Conservation (phyloP, 2,797 vertebrate genomes). For the Enoplosus armatus region DNA sequence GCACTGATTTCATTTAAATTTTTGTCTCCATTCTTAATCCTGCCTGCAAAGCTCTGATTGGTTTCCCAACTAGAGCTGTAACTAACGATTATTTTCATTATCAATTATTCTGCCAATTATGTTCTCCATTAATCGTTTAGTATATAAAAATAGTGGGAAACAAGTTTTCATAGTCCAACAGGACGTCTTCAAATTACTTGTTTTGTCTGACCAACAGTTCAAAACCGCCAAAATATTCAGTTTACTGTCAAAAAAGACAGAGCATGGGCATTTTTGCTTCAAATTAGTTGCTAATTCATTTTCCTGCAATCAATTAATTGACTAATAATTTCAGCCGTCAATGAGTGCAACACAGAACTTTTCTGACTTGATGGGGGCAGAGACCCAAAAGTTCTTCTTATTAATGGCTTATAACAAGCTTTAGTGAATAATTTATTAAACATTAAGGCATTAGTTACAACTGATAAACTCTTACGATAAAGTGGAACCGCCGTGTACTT, state of each 20-base stretch:
- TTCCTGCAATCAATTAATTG: neutral
- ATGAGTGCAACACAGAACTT: neutral
- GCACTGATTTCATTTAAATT: neutral
- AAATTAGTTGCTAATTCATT: neutral
- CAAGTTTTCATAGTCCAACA: neutral
- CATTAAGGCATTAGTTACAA: neutral
- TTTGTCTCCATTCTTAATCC: neutral
- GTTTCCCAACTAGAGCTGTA: neutral
- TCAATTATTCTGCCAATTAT: neutral
- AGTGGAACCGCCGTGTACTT: neutral
- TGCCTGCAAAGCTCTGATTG: neutral
- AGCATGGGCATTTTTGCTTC: too few species aligned
- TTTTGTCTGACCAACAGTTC: too few species aligned
- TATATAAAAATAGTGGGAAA: neutral
- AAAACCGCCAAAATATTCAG: neutral
- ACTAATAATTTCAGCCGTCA: neutral
- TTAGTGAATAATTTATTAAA: neutral
- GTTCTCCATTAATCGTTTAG: neutral
- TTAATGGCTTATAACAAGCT: too few species aligned
- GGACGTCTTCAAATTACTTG: neutral
- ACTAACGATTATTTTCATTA: neutral
- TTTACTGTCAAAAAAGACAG: too few species aligned
- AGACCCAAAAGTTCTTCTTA: neutral
- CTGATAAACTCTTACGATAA: neutral
- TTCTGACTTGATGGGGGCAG: neutral